phyloP scores from a whole-genome alignment of 2,113 vertebrate species.

The Dipodomys ordii region DNA sequence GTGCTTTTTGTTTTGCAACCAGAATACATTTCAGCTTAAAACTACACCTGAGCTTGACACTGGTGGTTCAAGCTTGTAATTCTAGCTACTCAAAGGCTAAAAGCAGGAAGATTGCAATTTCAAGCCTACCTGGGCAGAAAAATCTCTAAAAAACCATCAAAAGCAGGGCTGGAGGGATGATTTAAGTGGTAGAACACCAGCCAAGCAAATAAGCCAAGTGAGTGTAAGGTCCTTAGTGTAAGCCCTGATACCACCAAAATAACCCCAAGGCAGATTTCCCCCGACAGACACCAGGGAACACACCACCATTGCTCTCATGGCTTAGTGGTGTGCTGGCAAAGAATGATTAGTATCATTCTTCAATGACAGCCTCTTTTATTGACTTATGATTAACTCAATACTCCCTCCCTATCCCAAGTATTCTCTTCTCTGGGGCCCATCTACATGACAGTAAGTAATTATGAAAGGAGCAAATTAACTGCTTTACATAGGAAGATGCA shows the following conservation, averaged over 20 bases:
- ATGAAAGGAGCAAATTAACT: not conserved
- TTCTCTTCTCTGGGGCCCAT: constrained; percentile 16
- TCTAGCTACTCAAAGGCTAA: too few species aligned
- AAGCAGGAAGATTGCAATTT: too few species aligned
- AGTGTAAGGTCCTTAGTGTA: too few species aligned
- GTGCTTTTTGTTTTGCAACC: constrained; percentile 6
- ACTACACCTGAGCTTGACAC: not conserved
- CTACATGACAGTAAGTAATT: constrained; percentile 46
- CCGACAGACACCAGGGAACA: not conserved
- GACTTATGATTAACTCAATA: constrained; percentile 47
- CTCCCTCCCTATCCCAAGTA: constrained; percentile 51
- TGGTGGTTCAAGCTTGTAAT: too few species aligned
- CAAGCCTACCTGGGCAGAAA: too few species aligned
- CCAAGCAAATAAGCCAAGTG: too few species aligned
- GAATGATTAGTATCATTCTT: not conserved
- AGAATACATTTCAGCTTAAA: not conserved
- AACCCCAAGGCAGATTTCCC: not conserved
- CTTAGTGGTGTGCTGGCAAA: not conserved
- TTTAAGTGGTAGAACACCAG: too few species aligned
- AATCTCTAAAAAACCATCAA: too few species aligned
- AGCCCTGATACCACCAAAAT: too few species aligned
- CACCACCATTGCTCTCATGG: not conserved
- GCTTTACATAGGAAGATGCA: constrained; percentile 33
- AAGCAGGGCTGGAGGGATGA: too few species aligned
- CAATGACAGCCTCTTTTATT: constrained; percentile 8